These are phyloP conservation scores for Anniella stebbinsi DNA, from an alignment of 2,797 vertebrate genomes.

Conservation along the genomic window DNA sequence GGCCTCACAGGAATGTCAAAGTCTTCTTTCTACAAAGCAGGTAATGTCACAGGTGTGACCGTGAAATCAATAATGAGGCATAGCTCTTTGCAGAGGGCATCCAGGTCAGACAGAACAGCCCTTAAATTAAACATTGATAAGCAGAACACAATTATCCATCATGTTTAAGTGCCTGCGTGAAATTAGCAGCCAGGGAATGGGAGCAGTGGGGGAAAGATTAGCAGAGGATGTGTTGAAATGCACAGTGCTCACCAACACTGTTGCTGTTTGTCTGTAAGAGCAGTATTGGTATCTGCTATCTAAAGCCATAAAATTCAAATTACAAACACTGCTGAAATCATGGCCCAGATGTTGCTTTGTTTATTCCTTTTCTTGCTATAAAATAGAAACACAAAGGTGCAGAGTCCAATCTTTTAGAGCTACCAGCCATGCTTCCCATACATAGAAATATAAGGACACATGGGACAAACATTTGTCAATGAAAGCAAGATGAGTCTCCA, in stretches of 20 bases:
- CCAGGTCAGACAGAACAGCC: slow-evolving; percentile 79
- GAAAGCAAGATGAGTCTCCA: background rate
- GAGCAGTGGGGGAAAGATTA: slow-evolving; percentile 69
- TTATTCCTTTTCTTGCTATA: slow-evolving; percentile 25
- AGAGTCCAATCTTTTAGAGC: background rate
- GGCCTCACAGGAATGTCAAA: slow-evolving; percentile 79
- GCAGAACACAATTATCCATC: slow-evolving; percentile 77
- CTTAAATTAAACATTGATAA: slow-evolving; percentile 80
- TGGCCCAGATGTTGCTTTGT: slow-evolving; percentile 43
- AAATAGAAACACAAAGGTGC: slow-evolving; percentile 2
- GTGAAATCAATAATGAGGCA: slow-evolving; percentile 82
- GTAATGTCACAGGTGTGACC: slow-evolving; percentile 82
- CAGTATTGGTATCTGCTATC: slow-evolving; percentile 42
- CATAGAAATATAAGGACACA: background rate
- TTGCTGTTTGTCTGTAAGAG: slow-evolving; percentile 49
- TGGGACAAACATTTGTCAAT: background rate
- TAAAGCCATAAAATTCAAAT: slow-evolving; percentile 64
- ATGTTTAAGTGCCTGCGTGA: slow-evolving; percentile 76
- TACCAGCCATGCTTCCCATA: background rate
- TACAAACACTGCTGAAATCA: slow-evolving; percentile 46
- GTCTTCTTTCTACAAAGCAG: slow-evolving; percentile 77
- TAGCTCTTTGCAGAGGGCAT: slow-evolving; percentile 78
- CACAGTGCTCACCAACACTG: slow-evolving; percentile 51
- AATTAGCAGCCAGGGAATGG: slow-evolving; percentile 76
- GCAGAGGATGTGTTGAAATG: slow-evolving; percentile 67